phyloP scores from a whole-genome alignment of 2,797 vertebrate genomes.

The Enoplosus armatus region DNA sequence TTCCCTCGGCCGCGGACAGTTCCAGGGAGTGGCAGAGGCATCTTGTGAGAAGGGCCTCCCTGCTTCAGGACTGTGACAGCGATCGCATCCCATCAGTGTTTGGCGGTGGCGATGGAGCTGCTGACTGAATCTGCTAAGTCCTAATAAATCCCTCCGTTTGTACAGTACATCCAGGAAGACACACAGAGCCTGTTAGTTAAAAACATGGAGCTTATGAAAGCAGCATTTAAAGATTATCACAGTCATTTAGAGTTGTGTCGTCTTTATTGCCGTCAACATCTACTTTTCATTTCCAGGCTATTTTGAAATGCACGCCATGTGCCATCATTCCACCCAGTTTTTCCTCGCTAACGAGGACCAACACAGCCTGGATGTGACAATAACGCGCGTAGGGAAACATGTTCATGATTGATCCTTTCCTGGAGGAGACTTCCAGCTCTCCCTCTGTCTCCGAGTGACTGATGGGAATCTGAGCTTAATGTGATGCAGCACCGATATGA shows the following conservation, averaged over 20 bases:
- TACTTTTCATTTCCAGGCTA: background rate
- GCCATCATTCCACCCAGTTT: background rate
- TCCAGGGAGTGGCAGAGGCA: conserved; percentile 21
- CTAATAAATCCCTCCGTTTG: conserved; percentile 32
- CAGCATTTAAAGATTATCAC: background rate
- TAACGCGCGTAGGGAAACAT: background rate
- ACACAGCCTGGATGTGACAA: conserved; percentile 2
- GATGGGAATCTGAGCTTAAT: conserved; percentile 27
- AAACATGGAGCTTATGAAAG: background rate
- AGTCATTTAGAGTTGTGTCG: background rate
- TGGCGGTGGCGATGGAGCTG: conserved; percentile 20
- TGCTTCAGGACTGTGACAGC: conserved; percentile 22
- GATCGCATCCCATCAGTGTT: conserved; percentile 43
- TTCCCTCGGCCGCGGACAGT: background rate
- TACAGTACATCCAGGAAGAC: background rate
- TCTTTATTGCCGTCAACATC: background rate
- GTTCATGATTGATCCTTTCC: conserved; percentile 31
- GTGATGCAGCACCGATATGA: conserved; percentile 36
- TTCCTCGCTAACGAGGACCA: background rate
- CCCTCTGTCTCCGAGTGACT: conserved; percentile 24
- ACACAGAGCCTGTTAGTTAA: background rate
- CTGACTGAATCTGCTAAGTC: conserved; percentile 32
- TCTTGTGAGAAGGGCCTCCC: conserved; percentile 20
- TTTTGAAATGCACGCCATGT: conserved; percentile 1
- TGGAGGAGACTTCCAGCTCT: conserved; percentile 27